phyloP scores from a whole-genome alignment of 2,113 vertebrate genomes.

The Mastomys natalensis region DNA sequence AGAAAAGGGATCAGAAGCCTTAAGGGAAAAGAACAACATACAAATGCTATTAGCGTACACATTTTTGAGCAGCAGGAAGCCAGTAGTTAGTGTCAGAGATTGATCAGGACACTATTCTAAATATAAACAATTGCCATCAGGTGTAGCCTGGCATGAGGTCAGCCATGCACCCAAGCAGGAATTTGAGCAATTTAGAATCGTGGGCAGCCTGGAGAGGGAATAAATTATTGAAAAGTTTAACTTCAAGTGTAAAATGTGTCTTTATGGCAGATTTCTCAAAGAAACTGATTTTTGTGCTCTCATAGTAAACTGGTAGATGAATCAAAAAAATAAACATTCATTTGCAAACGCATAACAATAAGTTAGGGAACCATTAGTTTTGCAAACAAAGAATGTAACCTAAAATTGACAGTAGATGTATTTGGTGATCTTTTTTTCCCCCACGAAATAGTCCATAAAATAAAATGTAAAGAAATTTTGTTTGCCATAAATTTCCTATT shows the following conservation, averaged over 20 bases:
- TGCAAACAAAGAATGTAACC: neutral
- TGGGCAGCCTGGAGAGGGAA: conserved; percentile 64
- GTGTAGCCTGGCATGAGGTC: conserved; percentile 73
- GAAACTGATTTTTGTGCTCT: conserved; percentile 31
- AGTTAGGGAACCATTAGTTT: neutral
- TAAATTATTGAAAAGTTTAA: conserved; percentile 82
- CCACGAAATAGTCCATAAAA: neutral
- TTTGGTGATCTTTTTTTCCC: neutral
- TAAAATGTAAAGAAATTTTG: neutral
- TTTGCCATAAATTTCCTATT: neutral
- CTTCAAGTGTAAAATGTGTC: conserved; percentile 64
- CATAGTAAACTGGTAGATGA: neutral
- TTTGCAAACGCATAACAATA: conserved; percentile 38
- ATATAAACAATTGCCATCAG: conserved; percentile 83
- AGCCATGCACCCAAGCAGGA: conserved; percentile 60
- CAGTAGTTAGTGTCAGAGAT: conserved; percentile 87
- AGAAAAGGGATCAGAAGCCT: conserved; percentile 83
- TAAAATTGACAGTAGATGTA: neutral
- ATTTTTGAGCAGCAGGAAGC: conserved; percentile 86
- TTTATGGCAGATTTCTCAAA: conserved; percentile 66
- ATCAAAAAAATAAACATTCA: conserved; percentile 56
- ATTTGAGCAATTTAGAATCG: conserved; percentile 77
- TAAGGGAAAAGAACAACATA: conserved; percentile 85
- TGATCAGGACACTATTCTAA: conserved; percentile 84
- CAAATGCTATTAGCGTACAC: conserved; percentile 86